Evolutionary conservation across 1,140 invertebrate genomes (phyloP).

Genomic region (Aporrectodea caliginosa): DNA sequence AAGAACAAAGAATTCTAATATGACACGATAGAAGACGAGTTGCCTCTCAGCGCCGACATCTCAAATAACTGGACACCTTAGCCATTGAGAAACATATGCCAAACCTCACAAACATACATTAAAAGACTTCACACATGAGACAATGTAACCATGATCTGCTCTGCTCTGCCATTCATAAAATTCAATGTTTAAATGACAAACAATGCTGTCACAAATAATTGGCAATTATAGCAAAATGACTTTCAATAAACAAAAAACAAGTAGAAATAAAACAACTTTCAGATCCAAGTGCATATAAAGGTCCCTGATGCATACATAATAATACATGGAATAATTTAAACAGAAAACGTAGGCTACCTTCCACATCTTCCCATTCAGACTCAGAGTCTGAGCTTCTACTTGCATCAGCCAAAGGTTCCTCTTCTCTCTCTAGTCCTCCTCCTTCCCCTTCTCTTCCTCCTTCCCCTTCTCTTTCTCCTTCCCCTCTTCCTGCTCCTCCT

Average conservation of each 20-base stretch:
- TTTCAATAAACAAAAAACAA: not conserved
- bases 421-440: not conserved
- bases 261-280: not conserved
- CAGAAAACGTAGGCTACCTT: conserved; percentile 37
- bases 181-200: too few relatives aligned
- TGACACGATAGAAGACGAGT: not conserved
- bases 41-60: not conserved
- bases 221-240: not conserved
- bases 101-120: too few relatives aligned
- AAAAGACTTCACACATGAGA: too few relatives aligned
- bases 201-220: too few relatives aligned
- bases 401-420: too few relatives aligned
- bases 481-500: too few relatives aligned
- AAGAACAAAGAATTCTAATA: too few relatives aligned
- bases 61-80: too few relatives aligned
- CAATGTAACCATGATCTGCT: too few relatives aligned
- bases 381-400: conserved; percentile 14
- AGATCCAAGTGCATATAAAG: not conserved
- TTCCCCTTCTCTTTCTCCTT: not conserved
- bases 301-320: not conserved
- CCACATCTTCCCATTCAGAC: conserved; percentile 57
- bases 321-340: not conserved
- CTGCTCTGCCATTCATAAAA: too few relatives aligned
- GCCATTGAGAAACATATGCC: too few relatives aligned
- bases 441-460: too few relatives aligned